These are phyloP conservation scores for Papilio dardanus DNA, from an alignment of 1,140 invertebrate genomes.

Conservation along the genomic window DNA sequence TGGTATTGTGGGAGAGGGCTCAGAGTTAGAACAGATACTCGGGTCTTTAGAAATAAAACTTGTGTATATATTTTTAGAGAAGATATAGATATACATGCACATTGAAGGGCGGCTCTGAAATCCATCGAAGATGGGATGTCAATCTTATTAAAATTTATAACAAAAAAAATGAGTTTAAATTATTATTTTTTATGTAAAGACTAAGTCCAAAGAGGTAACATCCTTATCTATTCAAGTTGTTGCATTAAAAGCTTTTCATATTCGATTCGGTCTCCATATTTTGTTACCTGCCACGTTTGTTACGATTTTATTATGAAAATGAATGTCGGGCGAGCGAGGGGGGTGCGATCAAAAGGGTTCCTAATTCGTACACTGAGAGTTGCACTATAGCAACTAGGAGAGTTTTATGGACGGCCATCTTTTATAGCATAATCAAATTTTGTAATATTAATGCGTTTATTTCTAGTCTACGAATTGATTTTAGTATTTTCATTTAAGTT, in stretches of 20 bases:
- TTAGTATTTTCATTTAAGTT: slow-evolving; percentile 29
- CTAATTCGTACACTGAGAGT: slow-evolving; percentile 77
- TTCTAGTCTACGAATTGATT: slow-evolving; percentile 69
- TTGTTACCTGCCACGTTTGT: slow-evolving; percentile 79
- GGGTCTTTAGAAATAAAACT: too few relatives aligned
- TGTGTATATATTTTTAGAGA: too few relatives aligned
- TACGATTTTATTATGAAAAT: slow-evolving; percentile 82
- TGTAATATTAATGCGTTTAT: slow-evolving; percentile 79
- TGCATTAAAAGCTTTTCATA: slow-evolving; percentile 51
- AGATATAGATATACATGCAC: too few relatives aligned
- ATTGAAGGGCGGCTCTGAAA: too few relatives aligned
- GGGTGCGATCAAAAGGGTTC: slow-evolving; percentile 74
- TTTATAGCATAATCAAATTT: slow-evolving; percentile 82
- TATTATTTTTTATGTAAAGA: too few relatives aligned
- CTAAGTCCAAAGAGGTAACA: too few relatives aligned
- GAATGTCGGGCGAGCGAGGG: slow-evolving; percentile 65
- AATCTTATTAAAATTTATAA: too few relatives aligned
- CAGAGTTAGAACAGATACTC: too few relatives aligned
- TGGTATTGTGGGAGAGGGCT: too few relatives aligned
- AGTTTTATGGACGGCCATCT: slow-evolving; percentile 79
- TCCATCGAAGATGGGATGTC: too few relatives aligned
- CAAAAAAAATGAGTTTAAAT: too few relatives aligned
- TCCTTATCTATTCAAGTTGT: too few relatives aligned
- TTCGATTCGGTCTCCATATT: slow-evolving; percentile 74
- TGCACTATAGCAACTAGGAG: slow-evolving; percentile 77